Percentiles rank a stretch among this genome's conserved stretches.
phyloP scores from a whole-genome alignment of 2,113 vertebrate genomes.

The Nematolebias whitei region DNA sequence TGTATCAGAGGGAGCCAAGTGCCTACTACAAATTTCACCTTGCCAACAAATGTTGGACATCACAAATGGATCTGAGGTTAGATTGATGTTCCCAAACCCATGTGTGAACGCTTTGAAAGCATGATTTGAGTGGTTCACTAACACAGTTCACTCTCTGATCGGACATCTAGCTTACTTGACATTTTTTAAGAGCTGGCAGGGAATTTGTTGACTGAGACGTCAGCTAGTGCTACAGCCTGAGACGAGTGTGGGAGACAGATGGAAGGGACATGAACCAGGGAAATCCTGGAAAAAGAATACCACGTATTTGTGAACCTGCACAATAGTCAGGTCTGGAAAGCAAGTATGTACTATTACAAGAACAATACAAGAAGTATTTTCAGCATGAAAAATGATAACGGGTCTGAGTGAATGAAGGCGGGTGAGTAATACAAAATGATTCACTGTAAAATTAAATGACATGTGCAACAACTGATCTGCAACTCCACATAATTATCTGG shows the following conservation, averaged over 20 bases:
- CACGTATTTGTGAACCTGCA: too few relatives aligned
- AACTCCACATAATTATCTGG: too few relatives aligned
- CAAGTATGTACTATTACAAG: not conserved
- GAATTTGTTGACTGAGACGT: not conserved
- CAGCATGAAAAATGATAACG: too few relatives aligned
- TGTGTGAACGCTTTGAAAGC: not conserved
- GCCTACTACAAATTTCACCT: not conserved
- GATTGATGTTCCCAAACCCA: not conserved
- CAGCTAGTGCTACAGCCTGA: not conserved
- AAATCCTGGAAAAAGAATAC: not conserved
- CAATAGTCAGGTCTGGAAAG: not conserved
- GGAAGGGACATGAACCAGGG: not conserved
- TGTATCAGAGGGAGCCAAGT: not conserved
- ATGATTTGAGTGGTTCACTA: not conserved
- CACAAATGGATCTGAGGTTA: not conserved
- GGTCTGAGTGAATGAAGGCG: too few relatives aligned
- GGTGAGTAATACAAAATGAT: too few relatives aligned
- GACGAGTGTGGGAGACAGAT: not conserved
- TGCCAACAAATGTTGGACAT: not conserved
- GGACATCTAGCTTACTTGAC: not conserved
- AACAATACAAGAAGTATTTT: not conserved
- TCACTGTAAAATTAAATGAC: too few relatives aligned
- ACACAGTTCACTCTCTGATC: not conserved
- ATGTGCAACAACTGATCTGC: too few relatives aligned
- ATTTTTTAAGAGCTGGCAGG: not conserved